Evolutionary conservation across 92 coral and sea anemone genomes (phyloP), one percentile per base, ranked within the genome.

Genomic region (Isaurus tuberculatus): DNA sequence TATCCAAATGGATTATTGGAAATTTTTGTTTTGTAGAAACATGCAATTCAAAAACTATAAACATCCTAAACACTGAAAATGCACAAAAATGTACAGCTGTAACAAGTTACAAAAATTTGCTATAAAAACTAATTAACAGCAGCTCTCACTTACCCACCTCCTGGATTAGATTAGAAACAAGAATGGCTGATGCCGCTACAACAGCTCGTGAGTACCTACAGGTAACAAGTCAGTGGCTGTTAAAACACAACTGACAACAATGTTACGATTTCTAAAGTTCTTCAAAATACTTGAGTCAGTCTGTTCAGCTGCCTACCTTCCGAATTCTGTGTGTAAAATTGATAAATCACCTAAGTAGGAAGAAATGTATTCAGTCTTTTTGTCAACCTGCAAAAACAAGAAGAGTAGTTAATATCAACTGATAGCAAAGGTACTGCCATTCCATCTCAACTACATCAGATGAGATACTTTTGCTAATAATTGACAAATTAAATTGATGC

Each of bases 281-380:
- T 63, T 63, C 0, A 63, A 63, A 63, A 63, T 34, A 26, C 27
- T 63, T 29, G 3, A 9, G 17, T 29, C 19, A 63, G 14, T 26
- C 14, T 29, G 33, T 29, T 28, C 9, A 23, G 36, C 32, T 72
- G 33, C 81, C 57, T 75, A 95, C 98, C 93, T 93, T 86, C 95
- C 98, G 88, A 88, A 90, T 75, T 89, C 94, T 8, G 91, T 92
- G 79, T 91, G 96, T 57, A 96, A 80, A 55, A 96, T 84, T 17
- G 98, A 92, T 72, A 96, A 87, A 70, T 96, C 99, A 23, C 93
- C 97, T 60, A 96, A 60, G 70, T 96, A 96, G 2, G 93, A 91
- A 51, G 99, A 96, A 42, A 94, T 72, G 67, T 95, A 88, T 58
- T 94, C 99, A 65, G 92, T 88, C 65, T 91, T 90, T 17, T 70